phyloP scores from a whole-genome alignment of 1,140 invertebrate species.

The Sitophilus oryzae region DNA sequence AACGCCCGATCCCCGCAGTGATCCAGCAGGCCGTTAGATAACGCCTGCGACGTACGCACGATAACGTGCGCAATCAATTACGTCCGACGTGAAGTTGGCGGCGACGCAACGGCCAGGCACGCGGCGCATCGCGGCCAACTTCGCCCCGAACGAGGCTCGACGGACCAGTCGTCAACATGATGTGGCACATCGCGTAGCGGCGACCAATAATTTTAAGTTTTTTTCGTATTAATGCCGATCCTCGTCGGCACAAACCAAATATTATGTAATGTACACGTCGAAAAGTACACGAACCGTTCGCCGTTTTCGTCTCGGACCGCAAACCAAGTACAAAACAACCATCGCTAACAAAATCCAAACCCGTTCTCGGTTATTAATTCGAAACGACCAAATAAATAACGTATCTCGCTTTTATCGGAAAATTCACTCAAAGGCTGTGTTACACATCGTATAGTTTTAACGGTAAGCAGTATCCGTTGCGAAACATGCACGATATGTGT shows the following conservation, averaged over 20 bases:
- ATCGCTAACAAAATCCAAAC: conserved; percentile 13
- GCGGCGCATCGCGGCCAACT: conserved; percentile 35
- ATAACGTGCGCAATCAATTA: background rate
- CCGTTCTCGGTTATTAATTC: conserved; percentile 29
- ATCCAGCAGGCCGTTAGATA: too few relatives aligned
- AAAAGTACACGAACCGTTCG: conserved; percentile 37
- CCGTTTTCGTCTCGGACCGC: conserved; percentile 35
- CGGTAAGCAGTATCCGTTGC: conserved; percentile 33
- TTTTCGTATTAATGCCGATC: conserved; percentile 38
- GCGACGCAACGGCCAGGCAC: conserved; percentile 13
- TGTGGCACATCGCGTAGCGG: conserved; percentile 43
- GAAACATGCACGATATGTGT: conserved; percentile 8
- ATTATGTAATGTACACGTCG: conserved; percentile 42
- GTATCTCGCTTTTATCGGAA: conserved; percentile 40
- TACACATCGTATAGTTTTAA: conserved; percentile 41
- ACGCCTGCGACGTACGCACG: background rate
- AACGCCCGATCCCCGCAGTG: too few relatives aligned
- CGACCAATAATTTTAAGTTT: conserved; percentile 39
- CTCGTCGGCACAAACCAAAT: conserved; percentile 36
- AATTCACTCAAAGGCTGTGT: conserved; percentile 42
- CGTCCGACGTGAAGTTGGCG: background rate
- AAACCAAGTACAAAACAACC: conserved; percentile 34
- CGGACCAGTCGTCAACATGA: conserved; percentile 45
- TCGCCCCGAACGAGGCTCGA: conserved; percentile 29
- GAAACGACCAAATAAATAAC: conserved; percentile 37